phyloP scores from a whole-genome alignment of 2,113 vertebrate genomes.

The Xenotilapia longispinis region DNA sequence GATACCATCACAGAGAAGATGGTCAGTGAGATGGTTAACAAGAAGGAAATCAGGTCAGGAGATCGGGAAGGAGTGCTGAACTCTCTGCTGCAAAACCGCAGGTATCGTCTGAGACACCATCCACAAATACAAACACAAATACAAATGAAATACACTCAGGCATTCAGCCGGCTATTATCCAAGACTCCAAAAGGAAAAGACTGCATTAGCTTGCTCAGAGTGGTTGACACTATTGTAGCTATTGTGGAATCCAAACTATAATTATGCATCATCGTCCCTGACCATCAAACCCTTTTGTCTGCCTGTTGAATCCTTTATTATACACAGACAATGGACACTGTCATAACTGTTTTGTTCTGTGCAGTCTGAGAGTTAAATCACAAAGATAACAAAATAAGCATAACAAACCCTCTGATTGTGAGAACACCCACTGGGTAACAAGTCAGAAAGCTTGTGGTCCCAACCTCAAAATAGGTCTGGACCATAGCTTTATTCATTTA shows the following conservation, averaged over 20 bases:
- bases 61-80: slow-evolving; percentile 72
- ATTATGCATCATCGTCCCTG: slow-evolving; percentile 8
- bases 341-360: neutral
- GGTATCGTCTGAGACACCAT: slow-evolving; percentile 62
- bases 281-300: neutral
- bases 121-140: slow-evolving; percentile 28
- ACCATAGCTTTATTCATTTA: neutral
- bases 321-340: neutral
- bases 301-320: neutral
- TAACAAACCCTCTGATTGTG: neutral
- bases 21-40: slow-evolving; percentile 75
- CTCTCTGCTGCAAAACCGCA: slow-evolving; percentile 77
- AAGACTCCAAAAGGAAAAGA: neutral
- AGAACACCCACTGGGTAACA: neutral
- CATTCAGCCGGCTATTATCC: slow-evolving; percentile 1
- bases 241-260: neutral
- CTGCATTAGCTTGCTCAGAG: neutral
- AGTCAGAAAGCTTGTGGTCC: neutral
- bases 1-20: slow-evolving; percentile 71
- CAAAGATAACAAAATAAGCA: neutral
- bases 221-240: neutral
- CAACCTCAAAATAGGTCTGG: neutral
- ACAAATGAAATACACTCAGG: slow-evolving; percentile 2
- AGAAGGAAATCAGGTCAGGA: slow-evolving; percentile 74
- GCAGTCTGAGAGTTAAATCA: neutral